phyloP scores from a whole-genome alignment of 2,888 invertebrate genomes.

The Meliscaeva auricollis region DNA sequence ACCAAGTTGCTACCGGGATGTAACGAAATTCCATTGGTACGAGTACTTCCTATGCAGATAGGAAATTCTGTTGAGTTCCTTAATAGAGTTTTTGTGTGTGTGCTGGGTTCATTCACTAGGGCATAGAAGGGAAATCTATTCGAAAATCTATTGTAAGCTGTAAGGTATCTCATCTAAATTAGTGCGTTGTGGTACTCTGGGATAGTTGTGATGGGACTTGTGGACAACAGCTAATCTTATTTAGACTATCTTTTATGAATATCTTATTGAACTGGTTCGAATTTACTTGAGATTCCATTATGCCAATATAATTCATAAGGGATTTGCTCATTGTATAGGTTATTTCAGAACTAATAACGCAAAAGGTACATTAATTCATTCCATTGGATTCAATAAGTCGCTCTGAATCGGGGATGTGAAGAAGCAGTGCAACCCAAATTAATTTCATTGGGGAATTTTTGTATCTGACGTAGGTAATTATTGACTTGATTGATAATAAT shows the following conservation, averaged over 20 bases:
- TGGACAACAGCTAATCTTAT: neutral
- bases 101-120: conserved; percentile 2
- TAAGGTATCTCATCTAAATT: neutral
- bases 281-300: neutral
- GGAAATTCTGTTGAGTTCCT: neutral
- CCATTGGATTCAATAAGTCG: too few relatives aligned
- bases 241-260: neutral
- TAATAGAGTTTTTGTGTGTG: conserved; percentile 4
- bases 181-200: neutral
- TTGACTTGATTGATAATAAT: too few relatives aligned
- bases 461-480: too few relatives aligned
- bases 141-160: neutral
- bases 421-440: too few relatives aligned
- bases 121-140: neutral
- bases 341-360: too few relatives aligned
- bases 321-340: neutral
- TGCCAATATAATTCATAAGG: neutral
- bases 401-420: too few relatives aligned
- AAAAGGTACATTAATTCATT: too few relatives aligned
- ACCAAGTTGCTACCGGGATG: neutral
- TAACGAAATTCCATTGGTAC: neutral
- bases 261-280: neutral
- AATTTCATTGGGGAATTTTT: too few relatives aligned
- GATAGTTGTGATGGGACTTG: neutral
- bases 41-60: neutral